Percentiles rank a stretch among this genome's conserved stretches.
phyloP scores from a whole-genome alignment of 2,888 invertebrate genomes.

The Rambutsinella grinnellia region DNA sequence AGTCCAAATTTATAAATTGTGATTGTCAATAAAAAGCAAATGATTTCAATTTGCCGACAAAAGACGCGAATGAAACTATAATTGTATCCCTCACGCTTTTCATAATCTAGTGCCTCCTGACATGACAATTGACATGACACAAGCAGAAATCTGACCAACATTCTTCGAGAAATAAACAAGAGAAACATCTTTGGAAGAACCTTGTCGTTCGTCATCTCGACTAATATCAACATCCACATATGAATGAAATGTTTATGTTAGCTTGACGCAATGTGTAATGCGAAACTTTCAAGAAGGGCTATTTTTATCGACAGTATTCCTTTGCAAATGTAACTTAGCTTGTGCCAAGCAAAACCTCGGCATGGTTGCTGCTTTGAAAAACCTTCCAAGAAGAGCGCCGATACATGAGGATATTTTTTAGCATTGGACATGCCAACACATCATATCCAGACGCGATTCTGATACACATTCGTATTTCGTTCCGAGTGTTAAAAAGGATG shows the following conservation, averaged over 20 bases:
- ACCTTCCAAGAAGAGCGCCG: neutral
- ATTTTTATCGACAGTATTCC: conserved; percentile 12
- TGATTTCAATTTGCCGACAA: too few relatives aligned
- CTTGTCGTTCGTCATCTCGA: neutral
- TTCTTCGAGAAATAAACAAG: conserved; percentile 2
- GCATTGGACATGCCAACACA: neutral
- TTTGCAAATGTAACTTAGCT: too few relatives aligned
- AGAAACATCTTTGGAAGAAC: neutral
- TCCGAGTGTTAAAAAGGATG: neutral
- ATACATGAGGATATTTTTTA: too few relatives aligned
- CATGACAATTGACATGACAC: too few relatives aligned
- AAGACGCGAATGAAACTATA: too few relatives aligned
- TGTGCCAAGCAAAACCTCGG: too few relatives aligned
- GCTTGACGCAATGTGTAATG: conserved; percentile 11
- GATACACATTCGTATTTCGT: conserved; percentile 1
- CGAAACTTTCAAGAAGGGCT: conserved; percentile 16
- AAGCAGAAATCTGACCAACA: conserved; percentile 8
- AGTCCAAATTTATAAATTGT: too few relatives aligned
- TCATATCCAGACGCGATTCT: neutral
- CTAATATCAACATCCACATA: neutral
- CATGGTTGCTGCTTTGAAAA: neutral
- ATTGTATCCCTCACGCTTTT: too few relatives aligned
- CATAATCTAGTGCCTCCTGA: too few relatives aligned
- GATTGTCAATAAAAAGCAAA: too few relatives aligned
- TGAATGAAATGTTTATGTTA: conserved; percentile 29